These are phyloP conservation scores for Drosophila mojavensis DNA, from an alignment of 1,140 invertebrate genomes.

Conservation along the genomic window DNA sequence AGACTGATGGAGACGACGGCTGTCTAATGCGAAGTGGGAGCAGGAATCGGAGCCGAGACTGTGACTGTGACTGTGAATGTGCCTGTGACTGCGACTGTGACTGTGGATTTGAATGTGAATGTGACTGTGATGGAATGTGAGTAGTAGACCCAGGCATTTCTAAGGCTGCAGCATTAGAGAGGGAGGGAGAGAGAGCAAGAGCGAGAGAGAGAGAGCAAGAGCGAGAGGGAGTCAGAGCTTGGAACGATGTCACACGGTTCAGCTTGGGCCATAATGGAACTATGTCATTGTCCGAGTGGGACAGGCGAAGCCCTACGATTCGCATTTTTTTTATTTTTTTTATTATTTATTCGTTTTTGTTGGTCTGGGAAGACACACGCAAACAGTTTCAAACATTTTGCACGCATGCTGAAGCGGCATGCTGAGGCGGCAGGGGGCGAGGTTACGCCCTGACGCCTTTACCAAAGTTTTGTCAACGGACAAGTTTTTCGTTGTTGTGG, in stretches of 20 bases:
- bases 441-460: slow-evolving; percentile 69
- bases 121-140: slow-evolving; percentile 41
- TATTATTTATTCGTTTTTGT: too few relatives aligned
- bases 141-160: slow-evolving; percentile 47
- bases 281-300: slow-evolving; percentile 65
- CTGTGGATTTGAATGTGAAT: slow-evolving; percentile 12
- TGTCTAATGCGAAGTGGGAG: too few relatives aligned
- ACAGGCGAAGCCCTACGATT: slow-evolving; percentile 56
- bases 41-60: slow-evolving; percentile 25
- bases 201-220: not conserved
- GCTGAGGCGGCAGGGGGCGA: slow-evolving; percentile 1
- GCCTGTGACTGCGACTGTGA: slow-evolving; percentile 22
- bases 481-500: slow-evolving; percentile 24
- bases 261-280: slow-evolving; percentile 51
- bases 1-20: slow-evolving; percentile 26
- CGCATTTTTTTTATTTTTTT: not conserved
- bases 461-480: slow-evolving; percentile 68
- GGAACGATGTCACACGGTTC: slow-evolving; percentile 20
- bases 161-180: slow-evolving; percentile 72
- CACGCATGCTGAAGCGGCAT: slow-evolving; percentile 50
- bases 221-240: slow-evolving; percentile 18
- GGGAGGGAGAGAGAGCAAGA: not conserved
- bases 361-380: slow-evolving; percentile 56
- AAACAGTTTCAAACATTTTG: slow-evolving; percentile 64
- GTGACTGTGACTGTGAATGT: slow-evolving; percentile 20